phyloP scores from a whole-genome alignment of 2,888 invertebrate genomes.

The Auanema sp. region DNA sequence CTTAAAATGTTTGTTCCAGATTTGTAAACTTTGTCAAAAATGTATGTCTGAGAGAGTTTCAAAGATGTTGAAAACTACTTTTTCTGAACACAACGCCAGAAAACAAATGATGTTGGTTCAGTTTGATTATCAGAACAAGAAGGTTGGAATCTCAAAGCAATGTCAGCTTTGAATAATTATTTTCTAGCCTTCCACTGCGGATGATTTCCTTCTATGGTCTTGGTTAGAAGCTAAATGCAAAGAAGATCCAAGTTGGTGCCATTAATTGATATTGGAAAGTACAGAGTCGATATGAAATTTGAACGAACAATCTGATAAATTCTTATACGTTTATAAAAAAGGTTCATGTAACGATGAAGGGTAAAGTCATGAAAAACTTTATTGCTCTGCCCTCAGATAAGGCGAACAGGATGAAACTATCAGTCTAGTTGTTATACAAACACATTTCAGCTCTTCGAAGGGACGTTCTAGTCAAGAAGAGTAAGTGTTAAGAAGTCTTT shows the following conservation, averaged over 20 bases:
- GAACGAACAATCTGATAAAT: too few relatives aligned
- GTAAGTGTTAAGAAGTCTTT: too few relatives aligned
- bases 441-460: too few relatives aligned
- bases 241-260: constrained; percentile 79
- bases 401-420: too few relatives aligned
- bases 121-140: constrained; percentile 25
- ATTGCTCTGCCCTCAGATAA: too few relatives aligned
- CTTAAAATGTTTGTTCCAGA: constrained; percentile 43
- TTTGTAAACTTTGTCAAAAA: constrained; percentile 78
- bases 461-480: too few relatives aligned
- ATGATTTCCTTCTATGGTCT: constrained; percentile 76
- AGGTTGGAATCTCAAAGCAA: constrained; percentile 67
- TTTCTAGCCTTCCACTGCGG: constrained; percentile 61
- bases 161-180: background rate
- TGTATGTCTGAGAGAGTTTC: constrained; percentile 75
- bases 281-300: too few relatives aligned
- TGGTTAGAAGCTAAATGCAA: constrained; percentile 91
- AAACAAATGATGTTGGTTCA: constrained; percentile 76
- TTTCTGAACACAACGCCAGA: constrained; percentile 79
- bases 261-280: too few relatives aligned
- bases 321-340: too few relatives aligned
- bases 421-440: too few relatives aligned
- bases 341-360: too few relatives aligned
- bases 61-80: constrained; percentile 73
- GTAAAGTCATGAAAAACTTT: too few relatives aligned